Percentiles rank a stretch among this genome's conserved stretches.
Evolutionary conservation across 2,113 vertebrate species (phyloP).

Genomic region (Myotis davidii): DNA sequence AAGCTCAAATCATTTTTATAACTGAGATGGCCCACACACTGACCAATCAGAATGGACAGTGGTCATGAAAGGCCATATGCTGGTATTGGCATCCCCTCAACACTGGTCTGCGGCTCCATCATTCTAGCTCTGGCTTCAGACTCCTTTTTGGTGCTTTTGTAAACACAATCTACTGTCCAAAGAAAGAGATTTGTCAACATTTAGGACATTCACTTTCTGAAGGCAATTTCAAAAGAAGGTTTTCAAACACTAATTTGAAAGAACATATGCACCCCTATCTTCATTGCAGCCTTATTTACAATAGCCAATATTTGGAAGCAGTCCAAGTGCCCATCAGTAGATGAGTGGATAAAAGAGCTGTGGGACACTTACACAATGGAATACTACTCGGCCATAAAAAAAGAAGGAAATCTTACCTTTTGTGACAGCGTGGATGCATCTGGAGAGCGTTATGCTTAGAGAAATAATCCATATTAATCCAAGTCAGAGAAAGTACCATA

Average conservation of each 20-base stretch:
- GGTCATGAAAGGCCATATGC: background rate
- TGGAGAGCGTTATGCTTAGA: background rate
- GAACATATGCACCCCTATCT: background rate
- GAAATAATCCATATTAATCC: background rate
- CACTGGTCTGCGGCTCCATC: too few species aligned
- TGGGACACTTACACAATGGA: background rate
- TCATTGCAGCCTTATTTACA: background rate
- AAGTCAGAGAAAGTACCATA: background rate
- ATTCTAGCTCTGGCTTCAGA: background rate
- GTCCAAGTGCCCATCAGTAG: background rate
- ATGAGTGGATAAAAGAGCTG: background rate
- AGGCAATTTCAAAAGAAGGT: conserved; percentile 15
- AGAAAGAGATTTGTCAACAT: background rate
- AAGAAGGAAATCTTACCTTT: background rate
- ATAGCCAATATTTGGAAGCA: background rate
- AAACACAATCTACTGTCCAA: background rate
- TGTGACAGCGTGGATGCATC: background rate
- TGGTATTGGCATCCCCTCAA: background rate
- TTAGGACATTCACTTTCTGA: background rate
- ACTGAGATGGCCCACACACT: background rate
- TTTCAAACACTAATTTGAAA: background rate
- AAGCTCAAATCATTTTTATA: background rate
- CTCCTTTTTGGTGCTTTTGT: background rate
- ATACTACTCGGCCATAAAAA: background rate
- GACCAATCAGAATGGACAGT: background rate